Base-by-base conservation (phyloP, 2,797 vertebrate species). In the Coilia nasus region DNA sequence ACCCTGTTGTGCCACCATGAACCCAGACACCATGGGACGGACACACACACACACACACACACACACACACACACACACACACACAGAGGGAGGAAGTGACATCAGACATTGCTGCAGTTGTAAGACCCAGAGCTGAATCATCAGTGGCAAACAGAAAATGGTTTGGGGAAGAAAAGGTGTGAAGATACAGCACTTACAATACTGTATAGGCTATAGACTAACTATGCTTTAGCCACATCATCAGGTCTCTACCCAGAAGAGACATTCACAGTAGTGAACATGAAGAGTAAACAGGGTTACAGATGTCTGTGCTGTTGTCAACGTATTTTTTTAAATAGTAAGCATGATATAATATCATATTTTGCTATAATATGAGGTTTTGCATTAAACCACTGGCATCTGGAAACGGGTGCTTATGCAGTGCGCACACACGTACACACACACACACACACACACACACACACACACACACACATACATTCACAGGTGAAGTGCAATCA, bases 401-500 rank as follows among this genome's bases (percentile, higher is more conserved):
- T 35, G 17, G 60, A 10, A 60, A 60, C 59, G n/a, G 59, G 59
- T 60, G 59, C 59, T 60, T 25, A 31, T 67, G 62, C 23, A 59
- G 50, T 59, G 3, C 17, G 1, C 17, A 59, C 57, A 19, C 57
- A 59, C 57, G 17, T 21, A 21, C 17, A 59, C 57, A 59, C 57
- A 59, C 57, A n/a, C 19, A 59, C 57, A 59, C 57, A 59, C 50
- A 67, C 62, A 67, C 62, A 67, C 62, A 67, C 62, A 67, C 62
- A 67, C 62, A 67, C 23, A 28, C 62, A 25, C 9, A 28, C 25
- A 28, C 12, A 71, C 25, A 31, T 35, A 71, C 64, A 71, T 35
- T 35, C 64, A 71, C 25, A 31, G 64, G 12, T 31, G 1, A 67
- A 67, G 62, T 67, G 62, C 23, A 28, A 28, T 67, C 23, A 67